A percentile compares a stretch with the other conserved stretches of the same genome.
Conservation (phyloP, 2,797 vertebrate species). For the Sebastiscus tertius region DNA sequence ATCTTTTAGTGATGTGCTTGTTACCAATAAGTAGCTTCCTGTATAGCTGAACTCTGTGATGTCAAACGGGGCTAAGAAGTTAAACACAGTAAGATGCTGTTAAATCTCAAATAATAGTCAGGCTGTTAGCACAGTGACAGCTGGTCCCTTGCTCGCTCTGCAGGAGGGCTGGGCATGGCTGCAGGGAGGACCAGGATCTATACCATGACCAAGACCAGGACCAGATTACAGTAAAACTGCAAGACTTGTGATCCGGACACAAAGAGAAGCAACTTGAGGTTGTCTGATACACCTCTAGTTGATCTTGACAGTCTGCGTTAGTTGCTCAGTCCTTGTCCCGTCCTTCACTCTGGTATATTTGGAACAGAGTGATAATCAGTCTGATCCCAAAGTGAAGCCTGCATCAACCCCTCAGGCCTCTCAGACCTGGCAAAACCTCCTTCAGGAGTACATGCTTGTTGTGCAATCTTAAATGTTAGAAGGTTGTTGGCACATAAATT, state of each 20-base stretch:
- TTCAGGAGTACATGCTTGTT: neutral
- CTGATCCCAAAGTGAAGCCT: constrained; percentile 20
- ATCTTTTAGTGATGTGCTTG: neutral
- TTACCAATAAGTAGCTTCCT: neutral
- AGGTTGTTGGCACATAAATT: neutral
- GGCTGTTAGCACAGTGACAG: constrained; percentile 53
- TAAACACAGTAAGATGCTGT: constrained; percentile 50
- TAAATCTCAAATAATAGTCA: constrained; percentile 51
- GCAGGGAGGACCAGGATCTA: neutral
- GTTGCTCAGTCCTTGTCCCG: neutral
- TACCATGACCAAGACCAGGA: neutral
- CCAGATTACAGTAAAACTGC: neutral
- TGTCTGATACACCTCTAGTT: neutral
- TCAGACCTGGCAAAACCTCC: neutral
- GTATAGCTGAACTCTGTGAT: neutral
- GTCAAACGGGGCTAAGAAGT: constrained; percentile 46
- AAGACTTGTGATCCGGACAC: neutral
- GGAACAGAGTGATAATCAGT: constrained; percentile 37
- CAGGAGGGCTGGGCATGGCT: constrained; percentile 19
- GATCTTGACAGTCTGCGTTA: neutral
- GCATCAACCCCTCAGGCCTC: neutral
- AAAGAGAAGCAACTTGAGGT: neutral
- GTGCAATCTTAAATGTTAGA: neutral
- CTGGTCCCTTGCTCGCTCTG: constrained; percentile 49
- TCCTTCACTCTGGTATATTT: constrained; percentile 38